Percentiles rank a stretch among this genome's conserved stretches.
Conservation (phyloP, 2,113 vertebrate species). For the Hippolais icterina region DNA sequence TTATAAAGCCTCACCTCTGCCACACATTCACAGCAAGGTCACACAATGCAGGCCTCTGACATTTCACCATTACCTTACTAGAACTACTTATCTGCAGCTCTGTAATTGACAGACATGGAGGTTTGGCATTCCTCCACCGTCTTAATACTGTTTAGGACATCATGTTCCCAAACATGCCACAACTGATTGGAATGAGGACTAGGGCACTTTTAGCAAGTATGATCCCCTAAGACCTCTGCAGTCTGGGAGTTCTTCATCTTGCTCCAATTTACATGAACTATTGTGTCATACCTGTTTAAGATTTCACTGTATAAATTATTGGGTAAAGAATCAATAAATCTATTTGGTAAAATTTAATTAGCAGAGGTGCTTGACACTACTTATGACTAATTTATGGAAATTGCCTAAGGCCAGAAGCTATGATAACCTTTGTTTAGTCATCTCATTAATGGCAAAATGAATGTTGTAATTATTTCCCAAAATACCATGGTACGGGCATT, state of each 20-base stretch:
- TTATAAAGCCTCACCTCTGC: neutral
- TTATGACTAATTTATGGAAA: neutral
- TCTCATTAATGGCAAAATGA: neutral
- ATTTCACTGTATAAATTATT: neutral
- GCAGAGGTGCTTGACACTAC: neutral
- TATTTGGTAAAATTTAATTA: neutral
- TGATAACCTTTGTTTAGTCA: neutral
- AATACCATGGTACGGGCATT: neutral
- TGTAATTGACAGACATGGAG: neutral
- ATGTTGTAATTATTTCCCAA: neutral
- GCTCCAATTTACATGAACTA: neutral
- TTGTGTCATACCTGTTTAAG: neutral
- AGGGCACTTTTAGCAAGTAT: neutral
- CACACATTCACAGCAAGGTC: neutral
- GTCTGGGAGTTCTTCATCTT: neutral
- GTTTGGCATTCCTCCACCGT: slow-evolving; percentile 4
- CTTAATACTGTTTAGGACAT: neutral
- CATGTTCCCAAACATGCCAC: neutral
- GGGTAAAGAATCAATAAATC: neutral
- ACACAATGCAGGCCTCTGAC: neutral
- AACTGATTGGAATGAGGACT: neutral
- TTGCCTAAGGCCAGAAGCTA: neutral
- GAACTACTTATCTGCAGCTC: neutral
- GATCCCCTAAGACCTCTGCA: neutral
- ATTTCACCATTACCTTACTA: neutral